Base-by-base conservation (phyloP, 35 echinoderm and acorn worm genomes). In the Ophiothrix spiculata region DNA sequence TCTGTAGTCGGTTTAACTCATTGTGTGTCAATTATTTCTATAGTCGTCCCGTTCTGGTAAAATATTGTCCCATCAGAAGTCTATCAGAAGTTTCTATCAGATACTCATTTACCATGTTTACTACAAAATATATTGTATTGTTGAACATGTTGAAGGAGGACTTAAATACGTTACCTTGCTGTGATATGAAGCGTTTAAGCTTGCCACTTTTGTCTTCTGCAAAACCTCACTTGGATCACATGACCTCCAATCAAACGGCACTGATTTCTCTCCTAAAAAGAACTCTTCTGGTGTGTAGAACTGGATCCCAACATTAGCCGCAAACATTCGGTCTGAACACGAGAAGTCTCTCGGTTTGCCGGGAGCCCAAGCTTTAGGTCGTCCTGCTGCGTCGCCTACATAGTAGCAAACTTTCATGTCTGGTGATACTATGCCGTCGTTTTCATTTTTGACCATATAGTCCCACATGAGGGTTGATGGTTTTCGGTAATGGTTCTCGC, bases 281-380 rank as follows among this genome's bases (percentile, higher is more conserved):
- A 85, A 99, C 84, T 94, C 96, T 36, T 99, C 96, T 1, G 96
- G 96, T 3, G 96, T 99, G 38, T 75, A 75, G 36, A 99, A 99
- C 25, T 81, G 46, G 8, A 99, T 81, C 2, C 92, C 86, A 38
- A 88, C 41, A 77, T 99, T 99, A 37, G 86, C 86, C 15, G 96
- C 96, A 74, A 99, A 99, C 92, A 91, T 99, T 14, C 96, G 85
- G 56, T 99, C 96, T 35, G 88, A 88, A 74, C 89, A 91, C 2
- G 96, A 99, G 84, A 99, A 99, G 56, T 99, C 96, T 76, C 75
- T 86, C 0, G 82, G 83, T 84, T 99, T 99, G 32, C 86, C 87
- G 8, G 89, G 91, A 13, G 96, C 92, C 96, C 96, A 99, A 37
- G 84, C 63, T 75, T 99, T 99, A 37, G 91, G 36, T 37, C 96